Evolutionary conservation across 1,140 invertebrate species (phyloP).

Genomic region (Chionoecetes opilio): DNA sequence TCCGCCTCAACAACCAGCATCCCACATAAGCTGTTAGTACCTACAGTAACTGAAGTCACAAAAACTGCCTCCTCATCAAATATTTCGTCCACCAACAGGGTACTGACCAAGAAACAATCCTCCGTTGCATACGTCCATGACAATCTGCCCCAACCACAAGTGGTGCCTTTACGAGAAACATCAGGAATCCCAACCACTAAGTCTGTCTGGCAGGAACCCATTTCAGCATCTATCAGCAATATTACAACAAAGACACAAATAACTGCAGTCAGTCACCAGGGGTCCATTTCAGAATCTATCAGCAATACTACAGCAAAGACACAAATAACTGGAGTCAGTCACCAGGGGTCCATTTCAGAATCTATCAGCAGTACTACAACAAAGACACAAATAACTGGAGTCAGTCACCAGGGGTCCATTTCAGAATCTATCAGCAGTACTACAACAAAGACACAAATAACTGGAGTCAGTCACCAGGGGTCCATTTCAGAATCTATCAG

Average conservation of each 20-base stretch:
- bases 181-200: not conserved
- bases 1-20: not conserved
- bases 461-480: not conserved
- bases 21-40: not conserved
- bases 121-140: constrained; percentile 25
- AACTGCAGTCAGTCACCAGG: not conserved
- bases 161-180: too few relatives aligned
- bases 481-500: too few relatives aligned
- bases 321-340: not conserved
- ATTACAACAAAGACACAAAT: not conserved
- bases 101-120: not conserved
- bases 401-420: not conserved
- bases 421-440: too few relatives aligned
- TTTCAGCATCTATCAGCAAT: too few relatives aligned
- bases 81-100: not conserved
- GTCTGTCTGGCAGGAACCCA: not conserved
- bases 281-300: too few relatives aligned
- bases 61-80: not conserved
- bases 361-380: too few relatives aligned
- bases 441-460: not conserved
- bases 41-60: not conserved
- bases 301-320: not conserved
- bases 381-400: not conserved
- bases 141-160: not conserved
- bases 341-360: too few relatives aligned